phyloP scores from a whole-genome alignment of 1,140 invertebrate species.

The Goniozus legneri region DNA sequence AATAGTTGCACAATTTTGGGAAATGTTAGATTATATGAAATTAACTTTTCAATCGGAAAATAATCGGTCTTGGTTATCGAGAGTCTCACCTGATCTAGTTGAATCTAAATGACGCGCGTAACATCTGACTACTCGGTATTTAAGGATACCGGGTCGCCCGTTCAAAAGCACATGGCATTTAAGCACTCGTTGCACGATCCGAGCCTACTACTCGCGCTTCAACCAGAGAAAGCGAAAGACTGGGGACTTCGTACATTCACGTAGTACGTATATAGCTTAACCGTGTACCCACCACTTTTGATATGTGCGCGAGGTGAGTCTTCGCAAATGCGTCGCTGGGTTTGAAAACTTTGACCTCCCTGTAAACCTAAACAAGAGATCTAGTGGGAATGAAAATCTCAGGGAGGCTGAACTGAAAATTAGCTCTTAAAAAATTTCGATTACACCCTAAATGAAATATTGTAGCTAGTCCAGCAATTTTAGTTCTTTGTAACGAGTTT shows the following conservation, averaged over 20 bases:
- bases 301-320: not conserved
- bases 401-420: not conserved
- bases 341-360: not conserved
- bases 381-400: too few species aligned
- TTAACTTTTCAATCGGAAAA: too few species aligned
- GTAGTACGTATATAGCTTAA: constrained; percentile 50
- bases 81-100: too few species aligned
- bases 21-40: too few species aligned
- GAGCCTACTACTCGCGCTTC: constrained; percentile 32
- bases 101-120: too few species aligned
- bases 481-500: not conserved
- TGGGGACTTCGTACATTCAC: constrained; percentile 42
- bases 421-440: not conserved
- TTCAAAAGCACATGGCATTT: constrained; percentile 14
- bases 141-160: too few species aligned
- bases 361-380: too few species aligned
- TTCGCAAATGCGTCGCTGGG: not conserved
- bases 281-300: constrained; percentile 39
- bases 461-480: not conserved
- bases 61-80: too few species aligned
- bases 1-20: too few species aligned
- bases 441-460: not conserved
- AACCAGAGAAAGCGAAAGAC: constrained; percentile 51
- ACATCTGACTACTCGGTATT: too few species aligned
- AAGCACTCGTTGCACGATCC: constrained; percentile 13